phyloP scores from a whole-genome alignment of 2,797 vertebrate genomes.

The Perodicticus potto region DNA sequence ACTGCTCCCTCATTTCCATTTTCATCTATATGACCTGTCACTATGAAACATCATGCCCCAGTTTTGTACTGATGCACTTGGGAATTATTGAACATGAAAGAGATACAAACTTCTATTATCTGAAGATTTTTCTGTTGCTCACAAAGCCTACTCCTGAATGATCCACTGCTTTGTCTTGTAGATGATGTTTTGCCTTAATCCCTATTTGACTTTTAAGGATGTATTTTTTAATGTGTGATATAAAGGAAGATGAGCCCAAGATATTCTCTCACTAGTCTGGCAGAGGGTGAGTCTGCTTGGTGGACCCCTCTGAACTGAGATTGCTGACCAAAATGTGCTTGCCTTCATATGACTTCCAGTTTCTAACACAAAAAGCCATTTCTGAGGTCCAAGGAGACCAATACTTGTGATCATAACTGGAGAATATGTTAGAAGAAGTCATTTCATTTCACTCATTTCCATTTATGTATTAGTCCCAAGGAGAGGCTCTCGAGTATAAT shows the following conservation, averaged over 20 bases:
- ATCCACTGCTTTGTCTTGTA: background rate
- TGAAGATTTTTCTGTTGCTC: background rate
- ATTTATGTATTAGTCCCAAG: background rate
- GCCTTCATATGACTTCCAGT: background rate
- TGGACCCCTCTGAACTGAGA: background rate
- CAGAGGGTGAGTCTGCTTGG: conserved; percentile 20
- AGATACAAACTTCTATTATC: conserved; percentile 14
- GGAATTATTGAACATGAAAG: conserved; percentile 5
- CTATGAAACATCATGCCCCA: background rate
- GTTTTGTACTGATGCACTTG: background rate
- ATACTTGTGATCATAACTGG: background rate
- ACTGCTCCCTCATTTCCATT: background rate
- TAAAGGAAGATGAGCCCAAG: background rate
- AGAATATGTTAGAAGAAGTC: background rate
- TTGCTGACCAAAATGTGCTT: background rate
- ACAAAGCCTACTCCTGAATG: background rate
- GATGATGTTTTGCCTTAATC: background rate
- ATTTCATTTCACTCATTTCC: conserved; percentile 14
- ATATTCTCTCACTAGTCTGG: background rate
- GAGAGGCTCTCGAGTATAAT: background rate
- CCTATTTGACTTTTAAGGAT: background rate
- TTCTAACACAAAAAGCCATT: conserved; percentile 21
- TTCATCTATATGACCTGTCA: background rate
- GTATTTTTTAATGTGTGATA: background rate
- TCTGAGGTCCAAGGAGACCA: conserved; percentile 18